These are phyloP conservation scores for Drosophila athabasca DNA, from an alignment of 1,140 invertebrate species.

Conservation along the genomic window DNA sequence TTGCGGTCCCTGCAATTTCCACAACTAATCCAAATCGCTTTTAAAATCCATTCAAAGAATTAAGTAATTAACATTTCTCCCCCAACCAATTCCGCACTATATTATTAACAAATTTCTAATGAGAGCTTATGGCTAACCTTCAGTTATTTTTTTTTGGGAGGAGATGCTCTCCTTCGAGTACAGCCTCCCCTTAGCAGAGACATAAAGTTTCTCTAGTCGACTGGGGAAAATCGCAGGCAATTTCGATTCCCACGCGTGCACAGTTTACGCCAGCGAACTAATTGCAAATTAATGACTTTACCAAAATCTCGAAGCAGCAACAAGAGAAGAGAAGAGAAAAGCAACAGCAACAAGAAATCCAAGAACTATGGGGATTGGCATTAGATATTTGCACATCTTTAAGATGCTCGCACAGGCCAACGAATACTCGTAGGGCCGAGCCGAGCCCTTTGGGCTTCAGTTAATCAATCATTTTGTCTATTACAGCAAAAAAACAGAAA, in stretches of 20 bases:
- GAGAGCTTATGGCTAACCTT: slow-evolving; percentile 13
- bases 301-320: slow-evolving; percentile 22
- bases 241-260: slow-evolving; percentile 77
- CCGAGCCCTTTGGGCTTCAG: slow-evolving; percentile 35
- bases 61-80: no score
- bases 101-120: slow-evolving; percentile 36
- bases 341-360: not conserved
- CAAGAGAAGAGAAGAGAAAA: not conserved
- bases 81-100: not conserved
- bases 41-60: no score
- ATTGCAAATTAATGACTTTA: slow-evolving; percentile 81
- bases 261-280: slow-evolving; percentile 65
- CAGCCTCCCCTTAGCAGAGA: slow-evolving; percentile 10
- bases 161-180: not conserved
- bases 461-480: slow-evolving; percentile 78
- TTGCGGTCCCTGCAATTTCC: no score
- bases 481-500: slow-evolving; percentile 45
- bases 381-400: slow-evolving; percentile 64
- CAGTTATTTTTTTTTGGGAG: slow-evolving; percentile 16
- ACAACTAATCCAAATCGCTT: no score
- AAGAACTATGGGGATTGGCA: slow-evolving; percentile 24
- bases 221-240: slow-evolving; percentile 60
- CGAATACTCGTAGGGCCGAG: slow-evolving; percentile 8
- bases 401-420: slow-evolving; percentile 15
- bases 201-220: slow-evolving; percentile 29